Base-by-base conservation (phyloP, 2,888 invertebrate genomes). In the Drosophila falleni region DNA sequence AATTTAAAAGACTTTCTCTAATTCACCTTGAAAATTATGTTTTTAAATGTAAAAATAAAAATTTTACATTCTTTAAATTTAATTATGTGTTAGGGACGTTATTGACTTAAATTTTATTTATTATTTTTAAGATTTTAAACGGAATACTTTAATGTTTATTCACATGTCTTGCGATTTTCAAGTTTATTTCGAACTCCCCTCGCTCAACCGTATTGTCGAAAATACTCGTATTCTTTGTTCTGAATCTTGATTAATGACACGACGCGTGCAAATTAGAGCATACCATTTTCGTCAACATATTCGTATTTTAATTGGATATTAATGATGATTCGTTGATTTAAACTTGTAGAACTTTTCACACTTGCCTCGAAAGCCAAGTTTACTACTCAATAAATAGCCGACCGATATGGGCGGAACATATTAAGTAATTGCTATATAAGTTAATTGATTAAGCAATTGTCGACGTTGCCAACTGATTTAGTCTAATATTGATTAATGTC, bases 301-400 rank as follows among this genome's bases (percentile, higher is more conserved):
- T 55, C n/a, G 55, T 23, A 59, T 60, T 88, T 75, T 82, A 88
- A 85, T 88, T 85, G 78, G 80, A 72, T 86, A 88, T 85, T 85
- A 88, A 85, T 82, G 88, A 88, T 80, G 83, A 80, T 74, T 81
- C 49, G 71, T 44, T 58, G 64, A 69, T 70, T 73, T 71, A 47
- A 69, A 68, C 61, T 50, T 71, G 67, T 62, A 66, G 70, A 74
- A 65, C 77, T 69, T 70, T 75, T 74, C 63, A 65, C 71, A 78
- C 78, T 78, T 79, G 64, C 26, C 50, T 19, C 56, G 42, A 51
- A 64, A 71, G 39, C 16, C 35, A 15, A 63, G 46, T 60, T 49
- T 37, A 15, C 29, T 33, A 15, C 29, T 42, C 35, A 62, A 62
- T 83, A 80, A 86, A 65, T 80, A 74, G 66, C 66, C 56, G 59